Evolutionary conservation across 2,113 vertebrate genomes (phyloP).

Genomic region (Raja brachyura): DNA sequence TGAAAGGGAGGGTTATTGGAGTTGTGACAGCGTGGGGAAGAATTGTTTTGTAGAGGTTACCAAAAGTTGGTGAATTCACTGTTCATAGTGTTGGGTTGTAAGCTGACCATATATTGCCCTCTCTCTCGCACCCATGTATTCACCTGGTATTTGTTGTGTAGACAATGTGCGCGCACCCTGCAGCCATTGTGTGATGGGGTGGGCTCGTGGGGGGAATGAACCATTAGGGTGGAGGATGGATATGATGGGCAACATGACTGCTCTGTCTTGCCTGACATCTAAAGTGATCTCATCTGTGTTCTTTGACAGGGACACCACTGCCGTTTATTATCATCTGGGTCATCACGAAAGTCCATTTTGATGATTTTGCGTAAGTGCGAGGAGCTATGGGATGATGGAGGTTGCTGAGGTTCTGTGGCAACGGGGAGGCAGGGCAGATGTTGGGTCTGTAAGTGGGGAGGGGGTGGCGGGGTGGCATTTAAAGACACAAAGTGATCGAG

Average conservation of each 20-base stretch:
- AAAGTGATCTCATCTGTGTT: background rate
- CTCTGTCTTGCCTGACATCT: background rate
- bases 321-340: slow-evolving; percentile 82
- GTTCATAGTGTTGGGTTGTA: too few relatives aligned
- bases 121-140: too few relatives aligned
- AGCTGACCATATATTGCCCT: too few relatives aligned
- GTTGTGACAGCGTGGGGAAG: too few relatives aligned
- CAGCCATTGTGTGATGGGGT: background rate
- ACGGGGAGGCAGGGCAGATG: background rate
- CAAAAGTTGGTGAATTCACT: too few relatives aligned
- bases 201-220: too few relatives aligned
- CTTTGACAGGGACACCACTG: slow-evolving; percentile 68
- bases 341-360: slow-evolving; percentile 66
- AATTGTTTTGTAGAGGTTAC: too few relatives aligned
- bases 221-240: background rate
- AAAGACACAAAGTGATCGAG: too few relatives aligned
- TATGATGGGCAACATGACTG: background rate
- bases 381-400: background rate
- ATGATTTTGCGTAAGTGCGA: slow-evolving; percentile 70
- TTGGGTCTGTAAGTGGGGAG: background rate
- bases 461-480: too few relatives aligned
- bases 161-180: too few relatives aligned
- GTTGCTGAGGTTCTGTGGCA: background rate
- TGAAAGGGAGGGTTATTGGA: too few relatives aligned
- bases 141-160: too few relatives aligned